Base-by-base conservation (phyloP, 2,113 vertebrate species). In the Cettia cetti region DNA sequence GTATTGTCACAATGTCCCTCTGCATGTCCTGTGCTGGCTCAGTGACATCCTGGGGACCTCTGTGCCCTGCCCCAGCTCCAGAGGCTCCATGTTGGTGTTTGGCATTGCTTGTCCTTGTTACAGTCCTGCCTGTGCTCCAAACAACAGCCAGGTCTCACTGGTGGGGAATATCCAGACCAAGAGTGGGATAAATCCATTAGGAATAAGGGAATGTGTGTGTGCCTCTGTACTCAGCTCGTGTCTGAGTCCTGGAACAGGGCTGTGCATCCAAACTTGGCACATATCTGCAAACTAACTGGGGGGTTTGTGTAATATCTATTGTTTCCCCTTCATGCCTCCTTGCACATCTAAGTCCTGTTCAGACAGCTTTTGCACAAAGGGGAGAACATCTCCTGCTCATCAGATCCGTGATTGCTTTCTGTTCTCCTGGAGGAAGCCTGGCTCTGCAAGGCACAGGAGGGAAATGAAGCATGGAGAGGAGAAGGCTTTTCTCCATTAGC, bases 151-250 rank as follows among this genome's bases (percentile, higher is more conserved):
- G 1, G 1, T 12, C 42, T 82, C 18, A 0, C 50, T 17, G 60
- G 10, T 27, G 39, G 45, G 63, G n/a, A 80, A 30, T 0, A 1
- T 19, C 8, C 39, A 52, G 53, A 13, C 37, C 6, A 11, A 66
- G 31, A 60, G 45, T 5, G 40, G 60, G 35, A 24, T 63, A 7
- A 57, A 53, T 44, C 47, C 11, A 0, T 22, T 31, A 33, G 69
- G 21, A 65, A 40, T 0, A 2, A 3, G 56, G n/a, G 33, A 3
- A 3, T 3, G 8, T 5, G 40, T 1, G 21, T 10, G 13, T 15
- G 9, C 17, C 47, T 72, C 12, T 3, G 1, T 15, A 15, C 9
- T 1, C 20, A 30, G 14, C 64, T 23, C 1, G 1, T 13, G 33
- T 37, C 39, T n/a, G 78, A 56, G 56, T 4, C 23, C 60, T 57